Percentiles rank a stretch among this genome's conserved stretches.
phyloP scores from a whole-genome alignment of 2,113 vertebrate species.

The Neoarius graeffei region DNA sequence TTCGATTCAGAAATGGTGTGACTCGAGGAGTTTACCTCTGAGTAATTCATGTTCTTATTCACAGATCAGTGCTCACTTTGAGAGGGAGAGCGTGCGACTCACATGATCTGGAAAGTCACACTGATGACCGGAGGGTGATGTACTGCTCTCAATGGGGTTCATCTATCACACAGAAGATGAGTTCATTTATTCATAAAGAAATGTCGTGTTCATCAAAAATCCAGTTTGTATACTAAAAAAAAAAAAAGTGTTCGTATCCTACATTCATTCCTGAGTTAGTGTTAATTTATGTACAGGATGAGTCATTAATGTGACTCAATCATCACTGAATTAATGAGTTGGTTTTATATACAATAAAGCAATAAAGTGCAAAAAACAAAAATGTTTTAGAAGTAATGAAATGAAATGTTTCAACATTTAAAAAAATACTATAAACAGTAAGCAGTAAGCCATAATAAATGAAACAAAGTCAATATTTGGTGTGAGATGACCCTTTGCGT shows the following conservation, averaged over 20 bases:
- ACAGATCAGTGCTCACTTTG: background rate
- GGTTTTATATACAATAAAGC: too few relatives aligned
- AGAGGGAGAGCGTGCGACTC: background rate
- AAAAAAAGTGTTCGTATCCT: background rate
- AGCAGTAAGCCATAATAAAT: too few relatives aligned
- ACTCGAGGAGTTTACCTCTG: background rate
- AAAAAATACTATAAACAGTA: too few relatives aligned
- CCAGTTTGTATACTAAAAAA: background rate
- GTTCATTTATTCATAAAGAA: background rate
- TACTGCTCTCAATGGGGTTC: background rate
- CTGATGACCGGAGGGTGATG: background rate
- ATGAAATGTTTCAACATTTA: too few relatives aligned
- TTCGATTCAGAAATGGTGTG: background rate
- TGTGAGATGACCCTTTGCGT: too few relatives aligned
- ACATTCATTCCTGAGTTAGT: background rate
- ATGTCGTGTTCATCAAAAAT: background rate
- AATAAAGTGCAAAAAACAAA: too few relatives aligned
- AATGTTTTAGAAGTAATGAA: too few relatives aligned
- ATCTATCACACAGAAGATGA: background rate
- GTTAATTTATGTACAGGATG: background rate
- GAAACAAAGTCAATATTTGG: too few relatives aligned
- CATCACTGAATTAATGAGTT: too few relatives aligned
- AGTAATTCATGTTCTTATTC: background rate
- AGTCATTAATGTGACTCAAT: too few relatives aligned
- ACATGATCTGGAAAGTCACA: background rate